Evolutionary conservation across 2,113 vertebrate genomes (phyloP), one percentile per base, ranked within the genome.

Genomic region (Raja brachyura): DNA sequence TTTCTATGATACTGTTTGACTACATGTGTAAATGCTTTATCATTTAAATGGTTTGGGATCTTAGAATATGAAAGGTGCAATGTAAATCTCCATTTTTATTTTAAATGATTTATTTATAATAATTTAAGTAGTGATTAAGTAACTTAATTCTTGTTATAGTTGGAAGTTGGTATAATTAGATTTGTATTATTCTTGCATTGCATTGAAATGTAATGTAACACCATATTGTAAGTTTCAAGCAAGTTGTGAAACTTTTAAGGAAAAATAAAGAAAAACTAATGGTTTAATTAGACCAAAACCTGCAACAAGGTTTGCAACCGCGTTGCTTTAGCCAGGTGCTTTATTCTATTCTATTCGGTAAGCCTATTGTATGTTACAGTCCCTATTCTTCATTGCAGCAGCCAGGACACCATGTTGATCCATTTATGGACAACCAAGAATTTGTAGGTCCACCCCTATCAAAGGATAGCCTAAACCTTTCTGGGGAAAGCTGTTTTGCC

Each of bases 401-500:
- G 5, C 28, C 11, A 88, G 68, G 33, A 25, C 68, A 54, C 25
- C 39, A 74, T 92, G 90, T 73, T 66, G 68, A 92, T 92, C 90
- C 13, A 13, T 92, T 74, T 70, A 73, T 92, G 90, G 90, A 92
- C 90, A 54, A 22, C 20, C 11, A 68, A 54, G 68, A 92, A 54
- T 11, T 33, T 73, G 31, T 92, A 92, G 39, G 90, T 74, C 90
- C 68, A 48, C 48, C 13, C 39, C 31, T 54, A 11, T 73, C 90
- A 28, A 10, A 39, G 66, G 9, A 92, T 92, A 66, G 73, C 33
- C 70, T 54, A 73, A 92, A 92, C 33, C 33, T 22, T 73, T 68
- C 33, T 33, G 68, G 22, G 48, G 90, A 92, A 74, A 92, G 39
- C 68, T 13, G 31, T 92, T 92, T 92, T 20, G 70, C 70, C 90